Evolutionary conservation across 2,888 invertebrate genomes (phyloP), one percentile per base, ranked within the genome.

Genomic region (Deilephila elpenor): DNA sequence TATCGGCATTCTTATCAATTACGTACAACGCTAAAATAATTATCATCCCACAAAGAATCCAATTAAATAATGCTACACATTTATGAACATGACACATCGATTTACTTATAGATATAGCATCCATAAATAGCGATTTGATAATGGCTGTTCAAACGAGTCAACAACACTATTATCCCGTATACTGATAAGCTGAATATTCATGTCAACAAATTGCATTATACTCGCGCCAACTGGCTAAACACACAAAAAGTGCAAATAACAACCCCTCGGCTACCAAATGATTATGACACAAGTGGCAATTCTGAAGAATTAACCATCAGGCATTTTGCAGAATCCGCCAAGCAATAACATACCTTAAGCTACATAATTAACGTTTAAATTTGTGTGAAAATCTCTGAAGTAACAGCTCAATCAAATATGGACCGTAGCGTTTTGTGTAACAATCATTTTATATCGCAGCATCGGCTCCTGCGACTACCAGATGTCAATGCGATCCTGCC

Each of bases 271-370:
- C 82, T 80, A 79, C 81, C 80, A 80, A 75, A 77, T 83, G 84
- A 89, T 90, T 89, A 89, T 88, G 86, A 87, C 85, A 86, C 86
- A 85, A 91, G 91, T 87, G 88, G 89, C 88, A 91, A 91, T 89
- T 87, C 81, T 77, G 80, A 78, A 79, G 83, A 83, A 80, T 85
- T 87, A 82, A 84, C 80, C 85, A 84, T 83, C 82, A 79, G 80
- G 78, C 81, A 83, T 84, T 84, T 84, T 80, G 71, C 60, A 37
- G 64, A 8, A 11, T 34, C 17, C 59, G 37, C 34, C 61, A 74
- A 11, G 70, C n/a, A 29, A 87, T 81, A 79, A 34, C 20, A 37
- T 75, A 75, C 73, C 61, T 83, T 78, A 61, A 0, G 0, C 19
- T 3, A 34, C 4, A 17, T 5, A 0, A 0, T 6, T 74, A 74